These are phyloP conservation scores for Apteryx owenii DNA, from an alignment of 2,113 vertebrate species.

Conservation along the genomic window DNA sequence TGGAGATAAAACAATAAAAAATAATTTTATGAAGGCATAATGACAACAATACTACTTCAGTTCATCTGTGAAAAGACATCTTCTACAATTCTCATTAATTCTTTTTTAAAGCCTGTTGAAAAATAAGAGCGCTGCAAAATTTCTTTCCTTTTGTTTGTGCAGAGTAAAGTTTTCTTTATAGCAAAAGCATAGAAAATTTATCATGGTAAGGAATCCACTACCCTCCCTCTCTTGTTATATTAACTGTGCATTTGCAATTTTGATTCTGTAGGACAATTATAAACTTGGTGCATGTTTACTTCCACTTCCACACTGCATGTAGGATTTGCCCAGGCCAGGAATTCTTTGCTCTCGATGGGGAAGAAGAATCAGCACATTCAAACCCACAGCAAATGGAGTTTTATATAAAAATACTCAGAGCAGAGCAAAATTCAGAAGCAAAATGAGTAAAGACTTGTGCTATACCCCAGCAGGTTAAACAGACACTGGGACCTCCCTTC, in stretches of 20 bases:
- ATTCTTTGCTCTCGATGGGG: not conserved
- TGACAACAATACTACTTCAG: slow-evolving; percentile 49
- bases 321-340: not conserved
- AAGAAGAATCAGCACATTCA: not conserved
- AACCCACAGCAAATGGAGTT: not conserved
- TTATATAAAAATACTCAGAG: not conserved
- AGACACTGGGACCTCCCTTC: not conserved
- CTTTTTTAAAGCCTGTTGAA: slow-evolving; percentile 42
- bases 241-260: slow-evolving; percentile 1
- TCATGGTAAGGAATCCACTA: not conserved
- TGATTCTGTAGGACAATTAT: not conserved
- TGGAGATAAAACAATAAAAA: slow-evolving; percentile 63
- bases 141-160: slow-evolving; percentile 55
- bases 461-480: not conserved
- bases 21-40: slow-evolving; percentile 55
- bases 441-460: not conserved
- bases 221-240: not conserved
- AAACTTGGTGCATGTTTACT: not conserved
- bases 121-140: slow-evolving; percentile 4
- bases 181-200: not conserved
- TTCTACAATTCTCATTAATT: slow-evolving; percentile 39
- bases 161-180: slow-evolving; percentile 57
- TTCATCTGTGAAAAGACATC: slow-evolving; percentile 38
- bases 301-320: not conserved
- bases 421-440: not conserved